Evolutionary conservation across 2,113 vertebrate genomes (phyloP), one percentile per base, ranked within the genome.

Genomic region (Campylomormyrus numenius): DNA sequence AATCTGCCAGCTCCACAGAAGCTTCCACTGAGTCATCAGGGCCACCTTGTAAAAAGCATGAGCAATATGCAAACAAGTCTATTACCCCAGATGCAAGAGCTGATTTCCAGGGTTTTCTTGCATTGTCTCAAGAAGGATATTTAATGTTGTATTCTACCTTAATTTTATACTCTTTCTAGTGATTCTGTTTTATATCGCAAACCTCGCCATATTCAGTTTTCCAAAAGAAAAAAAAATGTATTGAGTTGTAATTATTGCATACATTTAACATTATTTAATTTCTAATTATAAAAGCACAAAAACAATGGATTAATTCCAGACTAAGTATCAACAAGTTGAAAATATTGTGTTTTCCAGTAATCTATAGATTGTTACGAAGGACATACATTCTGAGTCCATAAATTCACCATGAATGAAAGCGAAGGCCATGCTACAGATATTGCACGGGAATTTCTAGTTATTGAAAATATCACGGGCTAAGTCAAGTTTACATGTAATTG

Each of bases 201-300:
- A 70, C 10, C 3, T 27, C 3, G n/a, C 58, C 24, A 62, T 87
- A 94, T 90, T 95, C 94, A 96, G 95, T 95, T 94, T 95, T 96
- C 95, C 95, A 95, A 96, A 96, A 96, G 96, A 86, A 94, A 93
- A 96, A 93, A 95, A 94, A 95, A 95, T 95, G 94, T 94, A 94
- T 95, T 95, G 94, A 96, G 95, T 94, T 94, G 95, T 93, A 95
- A 93, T 95, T 92, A 91, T 90, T 70, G 66, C 45, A 19, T 87
- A 27, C 5, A 50, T 58, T 74, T 62, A 50, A 42, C 6, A n/a
- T 85, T 70, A 31, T 70, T 27, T 70, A 31, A 13, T 70, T 31
- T 70, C 10, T 70, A 70, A 27, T 70, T 70, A 70, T 70, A 70
- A 31, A 70, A 70, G 62, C 21, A 46, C 39, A 85, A 84, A 21